These are phyloP conservation scores for Phocoena sinus DNA, from an alignment of 2,113 vertebrate species.

Conservation along the genomic window DNA sequence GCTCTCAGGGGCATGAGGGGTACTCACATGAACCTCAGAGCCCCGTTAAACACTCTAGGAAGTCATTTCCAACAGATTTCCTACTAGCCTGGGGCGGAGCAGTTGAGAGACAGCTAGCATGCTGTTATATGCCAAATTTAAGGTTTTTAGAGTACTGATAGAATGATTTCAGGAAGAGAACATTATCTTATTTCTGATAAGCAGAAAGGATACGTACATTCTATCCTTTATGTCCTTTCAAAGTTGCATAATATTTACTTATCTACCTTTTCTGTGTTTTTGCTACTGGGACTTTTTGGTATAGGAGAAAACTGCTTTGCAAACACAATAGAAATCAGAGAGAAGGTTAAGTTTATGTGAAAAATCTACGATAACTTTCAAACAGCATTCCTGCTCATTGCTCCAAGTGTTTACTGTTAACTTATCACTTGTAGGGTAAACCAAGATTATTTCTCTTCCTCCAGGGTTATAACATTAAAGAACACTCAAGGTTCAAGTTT, in stretches of 20 bases:
- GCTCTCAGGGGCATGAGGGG: neutral
- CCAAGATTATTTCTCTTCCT: constrained; percentile 13
- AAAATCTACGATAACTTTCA: neutral
- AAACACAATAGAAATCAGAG: neutral
- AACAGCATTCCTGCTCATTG: constrained; percentile 3
- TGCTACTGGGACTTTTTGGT: neutral
- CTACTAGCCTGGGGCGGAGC: neutral
- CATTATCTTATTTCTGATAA: neutral
- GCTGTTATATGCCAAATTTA: neutral
- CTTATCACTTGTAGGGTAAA: constrained; percentile 8
- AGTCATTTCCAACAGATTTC: neutral
- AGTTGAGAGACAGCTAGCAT: neutral
- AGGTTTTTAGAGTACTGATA: constrained; percentile 6
- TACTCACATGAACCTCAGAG: neutral
- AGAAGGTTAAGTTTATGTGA: neutral
- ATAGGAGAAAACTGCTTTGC: constrained; percentile 8
- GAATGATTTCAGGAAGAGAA: constrained; percentile 10
- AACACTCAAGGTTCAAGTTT: constrained; percentile 39
- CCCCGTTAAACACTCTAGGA: neutral
- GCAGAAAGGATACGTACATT: constrained; percentile 10
- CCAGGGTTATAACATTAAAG: neutral
- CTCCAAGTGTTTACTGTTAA: neutral
- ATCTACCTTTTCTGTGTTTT: neutral
- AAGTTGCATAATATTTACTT: neutral
- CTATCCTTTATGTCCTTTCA: neutral